Evolutionary conservation across 2,888 invertebrate genomes (phyloP).

Genomic region (Lochmaea capreae): DNA sequence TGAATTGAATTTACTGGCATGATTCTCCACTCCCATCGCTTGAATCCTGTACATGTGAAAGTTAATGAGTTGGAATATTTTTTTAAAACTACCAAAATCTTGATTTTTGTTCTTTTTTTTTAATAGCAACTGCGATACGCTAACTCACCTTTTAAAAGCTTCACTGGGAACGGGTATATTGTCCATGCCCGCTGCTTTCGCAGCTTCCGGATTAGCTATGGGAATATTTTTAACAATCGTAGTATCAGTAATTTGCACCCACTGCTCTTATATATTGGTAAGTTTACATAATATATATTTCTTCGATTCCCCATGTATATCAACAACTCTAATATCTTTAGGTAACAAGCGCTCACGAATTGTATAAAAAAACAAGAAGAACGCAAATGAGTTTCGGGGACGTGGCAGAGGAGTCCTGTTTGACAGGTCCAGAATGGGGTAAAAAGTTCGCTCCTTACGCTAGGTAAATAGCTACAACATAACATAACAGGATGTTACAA

Average conservation of each 20-base stretch:
- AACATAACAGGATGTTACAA: neutral
- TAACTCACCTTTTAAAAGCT: constrained; percentile 94
- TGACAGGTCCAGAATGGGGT: constrained; percentile 79
- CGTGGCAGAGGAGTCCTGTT: constrained; percentile 84
- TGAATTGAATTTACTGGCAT: no score
- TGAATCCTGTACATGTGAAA: no score
- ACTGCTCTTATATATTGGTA: constrained; percentile 93
- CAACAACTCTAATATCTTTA: constrained; percentile 61
- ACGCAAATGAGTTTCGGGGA: constrained; percentile 87
- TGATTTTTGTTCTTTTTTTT: neutral
- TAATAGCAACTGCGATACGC: constrained; percentile 85
- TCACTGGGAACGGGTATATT: constrained; percentile 97
- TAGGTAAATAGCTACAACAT: constrained; percentile 66
- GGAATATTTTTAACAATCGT: constrained; percentile 87
- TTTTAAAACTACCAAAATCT: neutral
- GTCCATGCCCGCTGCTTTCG: constrained; percentile 93
- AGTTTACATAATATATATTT: constrained; percentile 55
- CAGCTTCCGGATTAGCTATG: constrained; percentile 84
- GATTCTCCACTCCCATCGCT: no score
- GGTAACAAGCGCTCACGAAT: constrained; percentile 85
- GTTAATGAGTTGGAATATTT: no score
- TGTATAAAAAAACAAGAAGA: constrained; percentile 78
- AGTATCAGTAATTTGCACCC: constrained; percentile 91
- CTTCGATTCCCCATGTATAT: neutral
- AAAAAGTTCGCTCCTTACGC: constrained; percentile 72